phyloP scores from a whole-genome alignment of 1,140 invertebrate genomes.

The Drosophila quadrilineata region DNA sequence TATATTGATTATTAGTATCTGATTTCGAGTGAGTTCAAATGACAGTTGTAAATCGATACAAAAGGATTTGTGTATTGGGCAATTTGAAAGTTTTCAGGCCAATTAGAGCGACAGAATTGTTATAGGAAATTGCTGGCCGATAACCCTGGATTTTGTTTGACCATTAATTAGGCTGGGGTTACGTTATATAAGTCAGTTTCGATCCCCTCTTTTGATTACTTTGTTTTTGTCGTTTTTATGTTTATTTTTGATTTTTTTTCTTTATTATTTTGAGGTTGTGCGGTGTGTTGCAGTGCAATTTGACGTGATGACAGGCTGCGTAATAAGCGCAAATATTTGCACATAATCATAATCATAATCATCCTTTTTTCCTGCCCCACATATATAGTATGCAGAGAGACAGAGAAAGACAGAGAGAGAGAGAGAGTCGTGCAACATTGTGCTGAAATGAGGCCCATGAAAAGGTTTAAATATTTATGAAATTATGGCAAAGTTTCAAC shows the following conservation, averaged over 20 bases:
- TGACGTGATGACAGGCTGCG: constrained; percentile 31
- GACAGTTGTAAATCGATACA: not conserved
- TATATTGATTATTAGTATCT: too few relatives aligned
- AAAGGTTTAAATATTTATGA: constrained; percentile 80
- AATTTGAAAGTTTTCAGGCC: not conserved
- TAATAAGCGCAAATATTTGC: constrained; percentile 71
- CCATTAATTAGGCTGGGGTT: constrained; percentile 24
- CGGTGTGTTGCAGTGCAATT: too few relatives aligned
- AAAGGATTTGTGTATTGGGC: not conserved
- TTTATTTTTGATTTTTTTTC: not conserved
- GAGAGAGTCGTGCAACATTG: constrained; percentile 15
- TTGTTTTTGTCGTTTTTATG: not conserved
- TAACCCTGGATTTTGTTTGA: constrained; percentile 8
- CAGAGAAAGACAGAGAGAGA: not conserved
- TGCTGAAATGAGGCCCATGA: constrained; percentile 40
- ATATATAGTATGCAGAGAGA: not conserved
- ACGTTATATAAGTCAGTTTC: not conserved
- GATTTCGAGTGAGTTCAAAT: too few relatives aligned
- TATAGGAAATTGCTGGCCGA: constrained; percentile 15
- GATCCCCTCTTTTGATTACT: too few relatives aligned
- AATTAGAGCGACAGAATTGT: constrained; percentile 5
- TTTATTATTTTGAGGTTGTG: too few relatives aligned
- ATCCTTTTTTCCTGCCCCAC: constrained; percentile 11
- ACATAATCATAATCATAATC: constrained; percentile 56
- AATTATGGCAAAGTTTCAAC: constrained; percentile 77